phyloP scores from a whole-genome alignment of 2,113 vertebrate species.

The Chlamydotis undulata region DNA sequence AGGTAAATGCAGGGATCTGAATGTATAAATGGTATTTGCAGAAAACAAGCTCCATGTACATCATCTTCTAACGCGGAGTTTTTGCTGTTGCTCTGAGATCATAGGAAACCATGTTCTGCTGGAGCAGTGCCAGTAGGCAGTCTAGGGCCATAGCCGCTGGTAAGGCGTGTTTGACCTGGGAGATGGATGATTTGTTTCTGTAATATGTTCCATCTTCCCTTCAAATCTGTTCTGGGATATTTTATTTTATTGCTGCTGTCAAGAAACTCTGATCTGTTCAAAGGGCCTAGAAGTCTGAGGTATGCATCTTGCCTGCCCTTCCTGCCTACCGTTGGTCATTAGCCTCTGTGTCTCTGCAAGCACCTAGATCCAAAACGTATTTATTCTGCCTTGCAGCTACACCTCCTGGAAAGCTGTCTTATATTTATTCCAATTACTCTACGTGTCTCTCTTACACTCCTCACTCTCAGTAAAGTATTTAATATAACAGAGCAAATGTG shows the following conservation, averaged over 20 bases:
- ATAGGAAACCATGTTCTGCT: background rate
- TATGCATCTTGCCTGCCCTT: background rate
- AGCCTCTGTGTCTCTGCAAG: background rate
- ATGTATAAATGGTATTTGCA: background rate
- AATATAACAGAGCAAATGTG: background rate
- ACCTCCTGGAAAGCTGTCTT: background rate
- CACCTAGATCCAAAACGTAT: background rate
- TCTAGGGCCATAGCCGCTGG: background rate
- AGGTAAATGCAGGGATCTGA: background rate
- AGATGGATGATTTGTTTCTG: background rate
- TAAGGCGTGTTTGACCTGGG: background rate
- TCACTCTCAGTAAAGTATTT: background rate
- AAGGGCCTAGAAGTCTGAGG: background rate
- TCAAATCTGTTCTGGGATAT: background rate
- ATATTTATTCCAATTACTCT: background rate
- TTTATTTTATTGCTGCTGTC: background rate
- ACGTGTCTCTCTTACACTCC: background rate
- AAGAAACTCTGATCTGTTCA: background rate
- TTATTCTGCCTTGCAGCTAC: background rate
- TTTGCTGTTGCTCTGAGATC: background rate
- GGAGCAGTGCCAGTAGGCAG: background rate
- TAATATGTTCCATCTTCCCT: background rate
- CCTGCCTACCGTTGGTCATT: rapidly evolving
- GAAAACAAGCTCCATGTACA: background rate
- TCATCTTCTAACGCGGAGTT: background rate